Base-by-base conservation (phyloP, 2,797 vertebrate species). In the Sebastes hopkinsi region DNA sequence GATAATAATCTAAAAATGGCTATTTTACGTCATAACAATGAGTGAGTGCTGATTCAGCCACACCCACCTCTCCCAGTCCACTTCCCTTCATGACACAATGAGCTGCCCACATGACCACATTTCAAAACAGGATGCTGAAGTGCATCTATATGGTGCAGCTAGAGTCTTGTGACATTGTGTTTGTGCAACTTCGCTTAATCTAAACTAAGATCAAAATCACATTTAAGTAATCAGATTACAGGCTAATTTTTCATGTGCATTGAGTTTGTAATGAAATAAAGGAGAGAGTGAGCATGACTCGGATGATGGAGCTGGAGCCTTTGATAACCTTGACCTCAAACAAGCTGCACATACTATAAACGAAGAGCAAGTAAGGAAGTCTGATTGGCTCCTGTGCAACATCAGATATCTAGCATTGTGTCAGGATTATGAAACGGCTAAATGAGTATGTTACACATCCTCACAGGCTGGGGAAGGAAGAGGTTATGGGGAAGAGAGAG, bases 391-490 rank as follows among this genome's bases (percentile, higher is more conserved):
- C 56, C 59, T 58, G 46, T 30, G 50, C 23, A 72, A 72, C 73
- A 34, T 62, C 8, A 50, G 30, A 46, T 42, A 70, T 78, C 32
- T 22, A 16, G 29, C 18, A 11, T 56, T 20, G 25, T 0, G 2
- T 70, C 29, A 74, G 36, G n/a, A 68, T 81, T 72, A 62, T 70
- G 30, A 66, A 82, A 70, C 23, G 22, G 62, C 25, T 62, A 70
- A 72, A 79, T 36, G 36, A 69, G 8, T 29, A 42, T 23, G 54
- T 13, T 30, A 16, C 23, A 70, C 61, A 85, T 87, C 82, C 86
- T 82, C 32, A 52, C 13, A 65, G 62, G 77, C 52, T 55, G 50
- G 25, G 8, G n/a, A 70, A 85, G 87, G 86, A 88, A 90, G 65
- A 29, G 9, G 4, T 54, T 60, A 29, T 27, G 14, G 16, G 25